Evolutionary conservation across 2,888 invertebrate genomes (phyloP).

Genomic region (Mystacides longicornis): DNA sequence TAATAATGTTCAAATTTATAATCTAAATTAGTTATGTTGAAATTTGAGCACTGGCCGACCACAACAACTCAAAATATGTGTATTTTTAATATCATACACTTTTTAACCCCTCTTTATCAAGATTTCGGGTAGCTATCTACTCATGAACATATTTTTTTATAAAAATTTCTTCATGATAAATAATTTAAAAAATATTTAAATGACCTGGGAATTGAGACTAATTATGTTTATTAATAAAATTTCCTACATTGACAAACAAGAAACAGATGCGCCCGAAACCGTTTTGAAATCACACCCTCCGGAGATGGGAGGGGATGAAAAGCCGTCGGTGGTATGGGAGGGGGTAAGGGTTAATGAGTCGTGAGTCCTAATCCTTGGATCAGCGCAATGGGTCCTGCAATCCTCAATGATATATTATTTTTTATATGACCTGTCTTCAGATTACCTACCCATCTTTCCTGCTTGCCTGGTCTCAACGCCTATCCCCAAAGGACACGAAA

Average conservation of each 20-base stretch:
- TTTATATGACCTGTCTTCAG: conserved; percentile 28
- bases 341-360: conserved; percentile 27
- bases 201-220: not conserved
- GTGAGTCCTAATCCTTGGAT: conserved; percentile 27
- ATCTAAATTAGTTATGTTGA: too few relatives aligned
- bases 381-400: conserved; percentile 26
- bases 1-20: too few relatives aligned
- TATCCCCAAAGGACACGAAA: not conserved
- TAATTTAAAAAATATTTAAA: not conserved
- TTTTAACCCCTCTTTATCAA: too few relatives aligned
- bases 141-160: not conserved
- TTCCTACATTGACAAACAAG: not conserved
- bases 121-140: too few relatives aligned
- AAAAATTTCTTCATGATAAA: not conserved
- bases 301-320: not conserved
- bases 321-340: not conserved
- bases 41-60: too few relatives aligned
- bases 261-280: not conserved
- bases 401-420: conserved; percentile 27
- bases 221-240: not conserved
- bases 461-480: not conserved
- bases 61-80: too few relatives aligned
- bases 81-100: too few relatives aligned
- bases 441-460: conserved; percentile 25
- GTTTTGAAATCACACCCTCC: conserved; percentile 14